These are phyloP conservation scores for Hedya salicella DNA, from an alignment of 2,888 invertebrate genomes.

Conservation along the genomic window DNA sequence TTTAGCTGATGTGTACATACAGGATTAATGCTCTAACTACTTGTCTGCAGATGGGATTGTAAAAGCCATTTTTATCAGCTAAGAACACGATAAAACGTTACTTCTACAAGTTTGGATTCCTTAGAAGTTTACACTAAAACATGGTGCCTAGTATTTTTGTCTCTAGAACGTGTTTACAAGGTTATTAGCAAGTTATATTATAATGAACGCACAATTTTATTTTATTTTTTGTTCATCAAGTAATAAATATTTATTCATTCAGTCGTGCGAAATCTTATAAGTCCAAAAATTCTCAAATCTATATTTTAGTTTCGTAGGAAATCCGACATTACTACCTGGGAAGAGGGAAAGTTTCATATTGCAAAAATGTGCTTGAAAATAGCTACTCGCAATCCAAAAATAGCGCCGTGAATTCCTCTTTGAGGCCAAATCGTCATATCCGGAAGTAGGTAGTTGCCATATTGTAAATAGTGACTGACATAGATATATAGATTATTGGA, in stretches of 20 bases:
- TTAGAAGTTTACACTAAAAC: no score
- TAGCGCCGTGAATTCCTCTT: constrained; percentile 70
- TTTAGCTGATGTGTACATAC: no score
- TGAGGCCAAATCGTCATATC: constrained; percentile 67
- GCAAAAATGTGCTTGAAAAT: constrained; percentile 82
- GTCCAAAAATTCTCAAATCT: not conserved
- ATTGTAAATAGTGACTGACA: constrained; percentile 26
- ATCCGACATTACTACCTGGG: constrained; percentile 41
- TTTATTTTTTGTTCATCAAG: no score
- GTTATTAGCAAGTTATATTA: no score
- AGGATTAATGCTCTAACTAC: no score
- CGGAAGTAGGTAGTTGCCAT: constrained; percentile 62
- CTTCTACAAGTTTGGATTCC: no score
- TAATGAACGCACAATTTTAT: no score
- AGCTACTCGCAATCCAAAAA: constrained; percentile 80
- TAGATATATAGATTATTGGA: constrained; percentile 12
- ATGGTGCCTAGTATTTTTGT: no score
- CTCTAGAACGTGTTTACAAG: no score
- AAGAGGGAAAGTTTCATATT: constrained; percentile 75
- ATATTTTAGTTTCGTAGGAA: constrained; percentile 22
- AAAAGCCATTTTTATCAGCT: no score
- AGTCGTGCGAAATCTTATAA: not conserved
- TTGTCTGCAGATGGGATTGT: no score
- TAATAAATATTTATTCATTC: not conserved
- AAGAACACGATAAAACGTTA: no score